Percentiles rank a stretch among this genome's conserved stretches.
Evolutionary conservation across 2,888 invertebrate species (phyloP).

Genomic region (Acleris literana): DNA sequence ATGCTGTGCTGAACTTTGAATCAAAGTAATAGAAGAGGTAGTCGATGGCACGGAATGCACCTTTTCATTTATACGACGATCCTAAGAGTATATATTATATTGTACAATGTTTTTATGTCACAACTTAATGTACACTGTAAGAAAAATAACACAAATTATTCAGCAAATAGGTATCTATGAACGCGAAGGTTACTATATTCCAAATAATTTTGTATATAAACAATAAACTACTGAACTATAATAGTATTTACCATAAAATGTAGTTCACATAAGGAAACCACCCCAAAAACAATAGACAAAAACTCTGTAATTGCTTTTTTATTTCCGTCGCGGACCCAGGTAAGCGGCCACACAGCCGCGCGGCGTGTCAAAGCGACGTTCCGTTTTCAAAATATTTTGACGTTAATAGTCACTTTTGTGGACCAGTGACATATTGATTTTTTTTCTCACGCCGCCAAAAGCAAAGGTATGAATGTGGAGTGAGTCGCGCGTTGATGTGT

Average conservation of each 20-base stretch:
- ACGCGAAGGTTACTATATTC: no score
- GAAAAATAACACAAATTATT: not conserved
- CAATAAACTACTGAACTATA: not conserved
- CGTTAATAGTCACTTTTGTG: conserved; percentile 75
- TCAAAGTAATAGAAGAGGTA: not conserved
- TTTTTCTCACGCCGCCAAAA: conserved; percentile 44
- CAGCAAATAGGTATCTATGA: no score
- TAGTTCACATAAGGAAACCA: conserved; percentile 19
- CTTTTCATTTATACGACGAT: no score
- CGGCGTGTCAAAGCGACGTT: conserved; percentile 36
- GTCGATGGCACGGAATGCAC: no score
- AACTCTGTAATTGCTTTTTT: conserved; percentile 23
- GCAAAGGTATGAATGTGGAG: conserved; percentile 36
- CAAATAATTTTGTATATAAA: no score
- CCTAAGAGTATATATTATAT: no score
- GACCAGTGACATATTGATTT: conserved; percentile 58
- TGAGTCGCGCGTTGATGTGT: conserved; percentile 38
- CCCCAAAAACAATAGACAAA: conserved; percentile 22
- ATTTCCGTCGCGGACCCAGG: conserved; percentile 29
- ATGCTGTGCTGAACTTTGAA: not conserved
- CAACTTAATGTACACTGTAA: no score
- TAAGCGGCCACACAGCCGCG: conserved; percentile 36
- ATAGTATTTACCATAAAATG: not conserved
- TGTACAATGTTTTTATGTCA: no score
- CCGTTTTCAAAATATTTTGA: conserved; percentile 81